These are phyloP conservation scores for Helicoverpa zea DNA, from an alignment of 1,140 invertebrate species.

Conservation along the genomic window DNA sequence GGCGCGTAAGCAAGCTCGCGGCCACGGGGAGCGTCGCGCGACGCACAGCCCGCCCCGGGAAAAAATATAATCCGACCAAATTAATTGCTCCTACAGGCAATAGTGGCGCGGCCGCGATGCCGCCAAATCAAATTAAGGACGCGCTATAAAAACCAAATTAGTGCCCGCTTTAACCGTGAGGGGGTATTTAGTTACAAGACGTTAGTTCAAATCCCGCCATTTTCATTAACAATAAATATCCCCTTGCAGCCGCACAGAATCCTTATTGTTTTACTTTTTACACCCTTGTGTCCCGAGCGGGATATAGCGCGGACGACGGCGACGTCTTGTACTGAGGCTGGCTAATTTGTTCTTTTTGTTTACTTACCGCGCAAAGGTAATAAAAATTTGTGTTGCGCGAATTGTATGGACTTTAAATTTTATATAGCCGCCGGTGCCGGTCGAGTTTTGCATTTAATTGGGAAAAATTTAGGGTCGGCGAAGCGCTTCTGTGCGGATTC, in stretches of 20 bases:
- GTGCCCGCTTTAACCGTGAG: constrained; percentile 87
- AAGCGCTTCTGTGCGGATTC: constrained; percentile 84
- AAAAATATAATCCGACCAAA: constrained; percentile 87
- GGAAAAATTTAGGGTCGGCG: constrained; percentile 84
- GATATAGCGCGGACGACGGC: constrained; percentile 64
- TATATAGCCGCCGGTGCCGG: constrained; percentile 78
- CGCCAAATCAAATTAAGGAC: constrained; percentile 87
- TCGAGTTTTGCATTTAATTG: constrained; percentile 86
- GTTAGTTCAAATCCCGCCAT: constrained; percentile 87
- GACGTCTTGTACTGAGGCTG: constrained; percentile 73
- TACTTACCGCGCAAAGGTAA: constrained; percentile 82
- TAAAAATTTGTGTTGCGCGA: constrained; percentile 87
- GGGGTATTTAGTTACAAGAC: constrained; percentile 87
- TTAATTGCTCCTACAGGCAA: constrained; percentile 86
- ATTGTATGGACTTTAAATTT: constrained; percentile 86
- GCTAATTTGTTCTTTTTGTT: constrained; percentile 86
- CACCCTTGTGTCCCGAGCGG: constrained; percentile 84
- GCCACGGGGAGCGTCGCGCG: constrained; percentile 64
- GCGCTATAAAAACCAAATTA: constrained; percentile 88
- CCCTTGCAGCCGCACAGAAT: constrained; percentile 81
- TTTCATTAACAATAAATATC: constrained; percentile 88
- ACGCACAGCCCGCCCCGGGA: constrained; percentile 73
- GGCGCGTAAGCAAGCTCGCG: constrained; percentile 64
- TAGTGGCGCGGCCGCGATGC: constrained; percentile 84
- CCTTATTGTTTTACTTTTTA: constrained; percentile 87